A percentile compares a stretch with the other conserved stretches of the same genome.
phyloP scores from a whole-genome alignment of 2,888 invertebrate species.

The Hirtodrosophila duncani region DNA sequence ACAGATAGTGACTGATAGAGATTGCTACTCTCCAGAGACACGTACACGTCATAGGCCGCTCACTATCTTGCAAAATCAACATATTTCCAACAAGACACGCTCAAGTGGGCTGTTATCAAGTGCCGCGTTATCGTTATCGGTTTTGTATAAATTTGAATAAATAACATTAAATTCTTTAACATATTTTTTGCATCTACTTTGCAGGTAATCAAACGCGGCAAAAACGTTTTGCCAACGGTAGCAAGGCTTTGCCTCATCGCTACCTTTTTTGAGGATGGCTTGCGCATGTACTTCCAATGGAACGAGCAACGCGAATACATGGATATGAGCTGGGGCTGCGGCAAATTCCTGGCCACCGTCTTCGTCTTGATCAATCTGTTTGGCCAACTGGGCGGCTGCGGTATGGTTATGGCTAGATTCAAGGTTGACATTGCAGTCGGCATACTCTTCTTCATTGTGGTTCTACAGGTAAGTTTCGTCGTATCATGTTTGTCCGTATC shows the following conservation, averaged over 20 bases:
- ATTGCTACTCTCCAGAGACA: slow-evolving; percentile 37
- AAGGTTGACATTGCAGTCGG: slow-evolving; percentile 95
- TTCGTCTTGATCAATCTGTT: slow-evolving; percentile 97
- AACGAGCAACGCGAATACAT: slow-evolving; percentile 97
- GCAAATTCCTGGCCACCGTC: slow-evolving; percentile 92
- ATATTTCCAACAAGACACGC: slow-evolving; percentile 44
- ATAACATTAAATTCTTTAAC: too few species aligned
- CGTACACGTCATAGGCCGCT: too few species aligned
- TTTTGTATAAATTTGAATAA: too few species aligned
- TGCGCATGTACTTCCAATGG: slow-evolving; percentile 99
- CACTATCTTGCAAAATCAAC: slow-evolving; percentile 53
- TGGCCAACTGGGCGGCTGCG: slow-evolving; percentile 97
- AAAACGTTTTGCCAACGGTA: slow-evolving; percentile 94
- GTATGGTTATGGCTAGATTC: slow-evolving; percentile 95
- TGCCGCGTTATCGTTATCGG: too few species aligned
- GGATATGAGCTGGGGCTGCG: slow-evolving; percentile 98
- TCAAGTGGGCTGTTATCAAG: too few species aligned
- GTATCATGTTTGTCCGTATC: too few species aligned
- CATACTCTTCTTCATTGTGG: slow-evolving; percentile 95
- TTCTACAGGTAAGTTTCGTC: slow-evolving; percentile 93
- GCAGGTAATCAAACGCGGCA: slow-evolving; percentile 94
- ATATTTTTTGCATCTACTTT: slow-evolving; percentile 1
- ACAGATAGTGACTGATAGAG: slow-evolving; percentile 16
- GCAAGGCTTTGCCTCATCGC: slow-evolving; percentile 98
- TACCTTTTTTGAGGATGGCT: slow-evolving; percentile 99